Conservation (phyloP, 2,113 vertebrate species). For the Cryptomyrus ogoouensis region DNA sequence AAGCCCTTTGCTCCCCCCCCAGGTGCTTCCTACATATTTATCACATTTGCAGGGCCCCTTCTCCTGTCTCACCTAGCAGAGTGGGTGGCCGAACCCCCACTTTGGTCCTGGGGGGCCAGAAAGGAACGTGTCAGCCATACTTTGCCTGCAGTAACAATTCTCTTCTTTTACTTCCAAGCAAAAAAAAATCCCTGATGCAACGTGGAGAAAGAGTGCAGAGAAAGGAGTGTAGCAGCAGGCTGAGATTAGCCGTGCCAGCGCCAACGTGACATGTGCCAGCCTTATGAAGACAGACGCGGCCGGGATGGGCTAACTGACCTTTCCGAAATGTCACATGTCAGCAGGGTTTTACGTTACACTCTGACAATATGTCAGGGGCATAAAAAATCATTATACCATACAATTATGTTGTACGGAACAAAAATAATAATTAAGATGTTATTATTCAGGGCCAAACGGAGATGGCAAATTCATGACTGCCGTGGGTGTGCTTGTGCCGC, state of each 20-base stretch:
- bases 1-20: slow-evolving; percentile 20
- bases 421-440: slow-evolving; percentile 76
- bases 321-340: slow-evolving; percentile 99
- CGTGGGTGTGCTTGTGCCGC: background rate
- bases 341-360: slow-evolving; percentile 97
- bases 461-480: slow-evolving; percentile 42
- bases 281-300: slow-evolving; percentile 74
- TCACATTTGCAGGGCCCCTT: slow-evolving; percentile 67
- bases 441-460: slow-evolving; percentile 71
- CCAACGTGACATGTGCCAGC: slow-evolving; percentile 71
- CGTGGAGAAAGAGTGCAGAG: slow-evolving; percentile 10
- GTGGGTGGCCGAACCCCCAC: slow-evolving; percentile 50
- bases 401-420: slow-evolving; percentile 71
- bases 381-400: slow-evolving; percentile 97
- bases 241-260: slow-evolving; percentile 69
- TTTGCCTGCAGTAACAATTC: slow-evolving; percentile 35
- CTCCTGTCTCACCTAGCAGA: slow-evolving; percentile 50
- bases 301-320: slow-evolving; percentile 88
- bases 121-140: slow-evolving; percentile 25
- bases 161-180: slow-evolving; percentile 23
- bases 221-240: slow-evolving; percentile 38
- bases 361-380: slow-evolving; percentile 96
- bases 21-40: slow-evolving; percentile 59
- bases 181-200: slow-evolving; percentile 17
- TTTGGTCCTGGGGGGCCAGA: slow-evolving; percentile 36